Percentiles rank a stretch among this genome's conserved stretches.
phyloP scores from a whole-genome alignment of 2,888 invertebrate species.

The Eristalis pertinax region DNA sequence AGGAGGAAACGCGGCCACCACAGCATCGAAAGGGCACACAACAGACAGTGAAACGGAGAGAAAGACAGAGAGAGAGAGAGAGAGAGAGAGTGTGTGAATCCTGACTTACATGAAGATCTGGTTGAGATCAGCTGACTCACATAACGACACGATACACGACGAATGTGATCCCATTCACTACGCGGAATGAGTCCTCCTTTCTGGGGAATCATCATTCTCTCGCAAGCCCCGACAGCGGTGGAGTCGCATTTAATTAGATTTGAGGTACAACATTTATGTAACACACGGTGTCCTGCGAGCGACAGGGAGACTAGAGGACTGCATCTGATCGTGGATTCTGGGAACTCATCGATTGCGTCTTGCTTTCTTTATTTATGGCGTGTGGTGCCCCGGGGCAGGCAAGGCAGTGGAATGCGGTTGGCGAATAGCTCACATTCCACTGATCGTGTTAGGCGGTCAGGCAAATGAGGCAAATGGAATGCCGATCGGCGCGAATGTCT shows the following conservation, averaged over 20 bases:
- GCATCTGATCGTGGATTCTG: slow-evolving; percentile 31
- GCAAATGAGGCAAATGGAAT: not conserved
- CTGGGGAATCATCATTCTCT: slow-evolving; percentile 24
- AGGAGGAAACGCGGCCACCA: not conserved
- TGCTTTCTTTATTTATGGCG: not conserved
- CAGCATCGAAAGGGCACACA: not conserved
- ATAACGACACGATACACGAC: slow-evolving; percentile 14
- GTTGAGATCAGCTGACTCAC: slow-evolving; percentile 31
- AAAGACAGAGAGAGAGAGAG: no score
- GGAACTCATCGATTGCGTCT: not conserved
- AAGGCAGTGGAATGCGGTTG: not conserved
- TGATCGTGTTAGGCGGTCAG: slow-evolving; percentile 2
- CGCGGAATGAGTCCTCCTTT: slow-evolving; percentile 26
- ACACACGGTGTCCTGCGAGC: slow-evolving; percentile 35
- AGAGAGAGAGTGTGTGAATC: not conserved
- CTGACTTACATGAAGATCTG: not conserved
- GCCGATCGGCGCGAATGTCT: not conserved
- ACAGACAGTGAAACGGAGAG: not conserved
- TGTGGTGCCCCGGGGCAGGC: not conserved
- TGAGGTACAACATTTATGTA: slow-evolving; percentile 55
- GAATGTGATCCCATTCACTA: slow-evolving; percentile 7
- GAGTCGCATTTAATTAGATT: slow-evolving; percentile 54
- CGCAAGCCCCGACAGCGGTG: slow-evolving; percentile 4
- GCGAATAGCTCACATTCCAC: slow-evolving; percentile 47
- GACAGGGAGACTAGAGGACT: slow-evolving; percentile 37